A percentile compares a stretch with the other conserved stretches of the same genome.
phyloP scores from a whole-genome alignment of 2,888 invertebrate species.

The Tanytarsus gracilentus region DNA sequence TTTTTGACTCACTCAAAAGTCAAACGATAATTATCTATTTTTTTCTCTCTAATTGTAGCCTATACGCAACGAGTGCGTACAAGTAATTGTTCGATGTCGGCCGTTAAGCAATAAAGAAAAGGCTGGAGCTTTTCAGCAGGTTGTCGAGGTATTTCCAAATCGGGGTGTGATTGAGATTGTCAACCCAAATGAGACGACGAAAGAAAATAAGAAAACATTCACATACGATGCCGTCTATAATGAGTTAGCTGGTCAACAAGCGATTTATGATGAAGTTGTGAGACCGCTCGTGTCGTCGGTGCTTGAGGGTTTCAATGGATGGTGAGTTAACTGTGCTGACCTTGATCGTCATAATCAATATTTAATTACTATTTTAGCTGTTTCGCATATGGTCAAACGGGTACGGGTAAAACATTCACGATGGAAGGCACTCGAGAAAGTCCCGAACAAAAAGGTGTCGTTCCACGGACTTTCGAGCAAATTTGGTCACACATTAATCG shows the following conservation, averaged over 20 bases:
- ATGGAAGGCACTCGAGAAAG: conserved; percentile 60
- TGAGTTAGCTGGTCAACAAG: conserved; percentile 76
- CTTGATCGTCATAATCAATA: background rate
- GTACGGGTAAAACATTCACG: conserved; percentile 72
- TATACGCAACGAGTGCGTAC: conserved; percentile 69
- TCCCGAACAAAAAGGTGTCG: conserved; percentile 71
- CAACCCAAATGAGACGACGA: conserved; percentile 64
- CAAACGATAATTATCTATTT: background rate
- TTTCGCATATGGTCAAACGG: conserved; percentile 83
- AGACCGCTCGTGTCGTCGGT: conserved; percentile 91
- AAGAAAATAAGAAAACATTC: conserved; percentile 81
- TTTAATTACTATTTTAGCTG: background rate
- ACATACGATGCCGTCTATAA: conserved; percentile 98
- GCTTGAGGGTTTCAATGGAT: conserved; percentile 95
- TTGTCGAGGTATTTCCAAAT: conserved; percentile 75
- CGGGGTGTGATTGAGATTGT: conserved; percentile 85
- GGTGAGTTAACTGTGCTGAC: conserved; percentile 39
- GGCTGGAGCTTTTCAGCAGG: conserved; percentile 44
- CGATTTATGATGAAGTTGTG: conserved; percentile 93
- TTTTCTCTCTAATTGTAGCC: conserved; percentile 24
- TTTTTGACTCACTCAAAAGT: background rate
- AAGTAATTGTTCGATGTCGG: conserved; percentile 94
- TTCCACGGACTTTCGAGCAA: conserved; percentile 94
- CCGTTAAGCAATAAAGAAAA: conserved; percentile 87
- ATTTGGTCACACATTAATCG: conserved; percentile 91